phyloP scores from a whole-genome alignment of 2,797 vertebrate species.

The Pipistrellus kuhlii region DNA sequence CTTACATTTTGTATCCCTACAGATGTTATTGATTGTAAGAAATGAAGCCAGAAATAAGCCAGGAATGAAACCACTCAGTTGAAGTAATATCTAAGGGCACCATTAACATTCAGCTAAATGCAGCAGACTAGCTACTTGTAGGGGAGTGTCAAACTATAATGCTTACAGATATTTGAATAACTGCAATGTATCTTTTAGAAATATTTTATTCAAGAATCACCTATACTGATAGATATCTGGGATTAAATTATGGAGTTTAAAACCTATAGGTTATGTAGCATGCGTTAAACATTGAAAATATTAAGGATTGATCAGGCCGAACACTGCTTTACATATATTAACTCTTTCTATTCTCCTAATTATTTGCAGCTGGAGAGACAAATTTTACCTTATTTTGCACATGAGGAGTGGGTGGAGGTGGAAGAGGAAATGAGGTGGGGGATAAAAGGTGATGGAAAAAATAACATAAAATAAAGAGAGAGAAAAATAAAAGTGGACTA shows the following conservation, averaged over 20 bases:
- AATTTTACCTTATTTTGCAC: background rate
- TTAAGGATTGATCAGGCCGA: background rate
- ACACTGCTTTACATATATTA: background rate
- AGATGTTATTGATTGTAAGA: conserved; percentile 51
- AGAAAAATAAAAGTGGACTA: too few species aligned
- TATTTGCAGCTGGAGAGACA: background rate
- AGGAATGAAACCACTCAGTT: conserved; percentile 63
- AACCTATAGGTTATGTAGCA: background rate
- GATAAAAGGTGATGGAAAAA: background rate
- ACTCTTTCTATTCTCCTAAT: background rate
- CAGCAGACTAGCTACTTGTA: background rate
- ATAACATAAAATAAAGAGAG: background rate
- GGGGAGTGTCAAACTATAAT: background rate
- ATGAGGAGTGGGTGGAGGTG: background rate
- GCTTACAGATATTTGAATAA: background rate
- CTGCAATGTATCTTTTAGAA: background rate
- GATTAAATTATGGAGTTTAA: background rate
- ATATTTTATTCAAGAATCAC: background rate
- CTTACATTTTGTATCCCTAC: background rate
- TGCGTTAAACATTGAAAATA: background rate
- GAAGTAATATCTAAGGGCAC: conserved; percentile 54
- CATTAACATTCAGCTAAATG: conserved; percentile 62
- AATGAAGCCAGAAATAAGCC: conserved; percentile 68
- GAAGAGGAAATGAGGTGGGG: too few species aligned
- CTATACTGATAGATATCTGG: background rate